Conservation (phyloP, 1,140 invertebrate genomes). For the Drosophila ohnishii region DNA sequence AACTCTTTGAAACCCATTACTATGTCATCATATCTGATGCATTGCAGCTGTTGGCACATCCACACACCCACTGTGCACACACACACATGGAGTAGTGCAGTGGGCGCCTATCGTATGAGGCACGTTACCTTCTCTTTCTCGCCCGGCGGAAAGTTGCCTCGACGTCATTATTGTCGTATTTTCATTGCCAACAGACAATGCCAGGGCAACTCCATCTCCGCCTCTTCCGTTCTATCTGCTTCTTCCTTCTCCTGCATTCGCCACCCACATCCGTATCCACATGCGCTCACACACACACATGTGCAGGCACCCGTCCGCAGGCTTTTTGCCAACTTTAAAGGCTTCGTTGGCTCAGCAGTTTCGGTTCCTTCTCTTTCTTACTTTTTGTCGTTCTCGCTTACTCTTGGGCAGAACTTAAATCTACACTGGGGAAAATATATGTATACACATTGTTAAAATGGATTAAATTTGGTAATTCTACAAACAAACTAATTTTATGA, state of each 20-base stretch:
- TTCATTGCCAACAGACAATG: conserved; percentile 81
- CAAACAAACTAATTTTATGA: not conserved
- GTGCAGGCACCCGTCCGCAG: conserved; percentile 38
- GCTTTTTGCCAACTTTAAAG: conserved; percentile 74
- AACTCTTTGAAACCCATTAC: not conserved
- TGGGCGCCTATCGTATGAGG: conserved; percentile 52
- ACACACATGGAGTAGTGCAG: conserved; percentile 1
- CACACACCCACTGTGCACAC: conserved; percentile 13
- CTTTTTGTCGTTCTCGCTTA: conserved; percentile 4
- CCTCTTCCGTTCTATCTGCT: conserved; percentile 15
- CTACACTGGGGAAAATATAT: conserved; percentile 5
- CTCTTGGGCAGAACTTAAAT: conserved; percentile 17
- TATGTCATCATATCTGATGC: conserved; percentile 16
- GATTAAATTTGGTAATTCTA: not conserved
- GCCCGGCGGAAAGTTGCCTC: conserved; percentile 29
- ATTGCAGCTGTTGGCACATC: conserved; percentile 20
- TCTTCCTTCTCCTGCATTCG: conserved; percentile 24
- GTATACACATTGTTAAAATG: rapidly evolving
- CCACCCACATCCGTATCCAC: conserved; percentile 35
- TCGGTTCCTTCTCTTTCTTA: conserved; percentile 13
- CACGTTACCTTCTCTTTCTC: conserved; percentile 52
- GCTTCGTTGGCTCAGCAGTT: conserved; percentile 67
- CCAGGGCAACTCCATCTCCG: conserved; percentile 65
- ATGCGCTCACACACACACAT: conserved; percentile 24
- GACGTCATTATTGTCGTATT: conserved; percentile 68